Base-by-base conservation (phyloP, 1,140 invertebrate species). In the Conus ventricosus region DNA sequence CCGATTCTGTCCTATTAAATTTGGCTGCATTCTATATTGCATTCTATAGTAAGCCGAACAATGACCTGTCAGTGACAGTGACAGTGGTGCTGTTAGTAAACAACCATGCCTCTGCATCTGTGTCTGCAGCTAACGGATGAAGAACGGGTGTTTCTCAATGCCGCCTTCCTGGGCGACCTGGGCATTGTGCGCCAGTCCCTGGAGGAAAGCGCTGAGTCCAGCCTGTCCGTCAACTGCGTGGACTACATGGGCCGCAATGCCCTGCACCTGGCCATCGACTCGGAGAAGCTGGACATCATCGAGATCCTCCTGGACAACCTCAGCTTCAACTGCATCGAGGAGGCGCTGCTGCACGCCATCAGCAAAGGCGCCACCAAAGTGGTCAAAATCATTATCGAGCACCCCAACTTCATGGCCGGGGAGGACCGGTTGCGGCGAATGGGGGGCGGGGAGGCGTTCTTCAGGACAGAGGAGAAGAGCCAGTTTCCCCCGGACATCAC, bases 71-170 rank as follows among this genome's bases (percentile, higher is more conserved):
- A 3, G 39, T 39, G 39, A 39, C 39, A 39, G 39, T 39, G 39
- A 39, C 39, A 39, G 39, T 39, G 39, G 3, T 39, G 39, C 39
- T 39, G 39, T 39, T 39, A 39, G 39, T 39, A 39, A 39, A 39
- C 39, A 39, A 39, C 39, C 39, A 39, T 78, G 76, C 39, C 25
- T 78, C 25, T 78, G 76, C 17, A 17, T 27, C 25, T 78, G 76
- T 78, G 76, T 78, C 25, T 78, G 76, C 92, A 95, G 95, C 91
- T 95, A 54, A 95, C 94, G 25, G 95, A 95, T 84, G 95, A 95
- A 90, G 95, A 95, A 89, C 90, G 95, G 13, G 94, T 95, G 7
- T 95, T 95, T 89, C 92, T 95, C 20, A 95, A 94, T 89, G 94
- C 95, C 6, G 94, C 94, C 23, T 94, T 93, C 27, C 92, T 95